These are phyloP conservation scores for Chloroceryle inda DNA, from an alignment of 2,797 vertebrate genomes.

Conservation along the genomic window DNA sequence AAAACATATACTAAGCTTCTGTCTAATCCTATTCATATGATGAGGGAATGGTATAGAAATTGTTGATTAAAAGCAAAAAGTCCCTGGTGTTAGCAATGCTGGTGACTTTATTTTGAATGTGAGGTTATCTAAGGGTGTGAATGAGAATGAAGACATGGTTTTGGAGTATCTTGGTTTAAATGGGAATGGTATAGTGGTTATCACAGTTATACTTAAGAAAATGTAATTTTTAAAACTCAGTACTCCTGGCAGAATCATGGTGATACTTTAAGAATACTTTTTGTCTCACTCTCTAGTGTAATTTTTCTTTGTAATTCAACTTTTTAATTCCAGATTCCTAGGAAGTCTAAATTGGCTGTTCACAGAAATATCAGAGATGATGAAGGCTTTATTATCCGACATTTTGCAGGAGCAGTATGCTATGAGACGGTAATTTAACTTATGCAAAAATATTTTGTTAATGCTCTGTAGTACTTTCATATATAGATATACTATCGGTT, in stretches of 20 bases:
- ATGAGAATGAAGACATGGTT: background rate
- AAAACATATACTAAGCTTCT: background rate
- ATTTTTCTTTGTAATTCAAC: background rate
- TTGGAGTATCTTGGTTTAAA: background rate
- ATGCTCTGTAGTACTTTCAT: background rate
- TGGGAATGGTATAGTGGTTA: background rate
- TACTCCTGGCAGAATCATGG: background rate
- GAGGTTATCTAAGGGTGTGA: background rate
- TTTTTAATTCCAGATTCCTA: slow-evolving; percentile 87
- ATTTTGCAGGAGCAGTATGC: slow-evolving; percentile 97
- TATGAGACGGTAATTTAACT: slow-evolving; percentile 91
- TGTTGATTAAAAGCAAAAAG: background rate
- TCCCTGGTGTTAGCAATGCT: background rate
- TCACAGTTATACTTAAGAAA: background rate
- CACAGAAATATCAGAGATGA: slow-evolving; percentile 97
- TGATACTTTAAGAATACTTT: background rate
- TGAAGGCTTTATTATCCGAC: slow-evolving; percentile 95
- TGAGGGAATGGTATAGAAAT: background rate
- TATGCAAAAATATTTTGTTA: background rate
- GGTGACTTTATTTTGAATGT: background rate
- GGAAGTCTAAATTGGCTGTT: slow-evolving; percentile 94
- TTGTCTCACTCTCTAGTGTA: background rate
- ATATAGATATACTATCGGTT: background rate
- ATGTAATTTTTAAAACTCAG: background rate
- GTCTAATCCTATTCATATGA: background rate